Conservation (phyloP, 2,113 vertebrate genomes). For the Pomatorhinus ruficollis region DNA sequence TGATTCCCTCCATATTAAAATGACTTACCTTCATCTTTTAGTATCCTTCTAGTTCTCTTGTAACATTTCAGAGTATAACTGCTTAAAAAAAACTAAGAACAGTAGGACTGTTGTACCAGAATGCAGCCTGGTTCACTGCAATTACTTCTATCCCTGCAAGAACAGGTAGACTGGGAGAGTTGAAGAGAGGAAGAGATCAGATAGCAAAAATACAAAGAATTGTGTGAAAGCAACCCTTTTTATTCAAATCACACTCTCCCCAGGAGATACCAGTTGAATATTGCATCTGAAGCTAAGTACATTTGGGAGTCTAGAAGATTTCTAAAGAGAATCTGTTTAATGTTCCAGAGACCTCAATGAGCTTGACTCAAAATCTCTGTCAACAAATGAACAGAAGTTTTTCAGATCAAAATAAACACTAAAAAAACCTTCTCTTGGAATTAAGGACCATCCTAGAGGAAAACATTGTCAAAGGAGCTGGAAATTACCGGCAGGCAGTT, state of each 20-base stretch:
- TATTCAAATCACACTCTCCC: not conserved
- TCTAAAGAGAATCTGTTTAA: slow-evolving; percentile 15
- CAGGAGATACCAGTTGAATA: slow-evolving; percentile 1
- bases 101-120: not conserved
- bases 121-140: not conserved
- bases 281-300: not conserved
- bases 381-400: not conserved
- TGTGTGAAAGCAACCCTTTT: not conserved
- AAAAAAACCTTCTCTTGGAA: not conserved
- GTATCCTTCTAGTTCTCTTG: not conserved
- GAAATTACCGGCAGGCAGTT: not conserved
- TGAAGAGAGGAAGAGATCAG: not conserved
- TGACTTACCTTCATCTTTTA: not conserved
- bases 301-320: not conserved
- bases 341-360: not conserved
- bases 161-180: not conserved
- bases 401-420: slow-evolving; percentile 9
- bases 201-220: slow-evolving; percentile 2
- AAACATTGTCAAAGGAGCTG: not conserved
- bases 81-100: not conserved
- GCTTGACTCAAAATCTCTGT: not conserved
- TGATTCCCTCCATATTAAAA: not conserved
- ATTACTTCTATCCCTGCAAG: not conserved
- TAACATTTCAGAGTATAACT: not conserved
- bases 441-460: not conserved